Conservation (phyloP, 2,113 vertebrate species). For the Litocranius walleri region DNA sequence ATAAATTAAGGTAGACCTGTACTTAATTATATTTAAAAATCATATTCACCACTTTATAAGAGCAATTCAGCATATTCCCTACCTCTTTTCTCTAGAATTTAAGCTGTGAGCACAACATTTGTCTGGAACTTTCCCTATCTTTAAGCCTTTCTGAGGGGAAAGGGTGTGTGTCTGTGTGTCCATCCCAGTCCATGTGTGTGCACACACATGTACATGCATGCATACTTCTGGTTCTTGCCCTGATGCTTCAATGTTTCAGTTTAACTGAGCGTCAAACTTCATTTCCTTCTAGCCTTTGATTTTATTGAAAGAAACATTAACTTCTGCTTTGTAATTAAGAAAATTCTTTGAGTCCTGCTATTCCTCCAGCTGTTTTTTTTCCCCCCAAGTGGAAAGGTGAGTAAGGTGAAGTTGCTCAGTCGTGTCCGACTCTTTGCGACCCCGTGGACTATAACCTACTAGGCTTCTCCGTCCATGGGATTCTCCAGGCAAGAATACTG, state of each 20-base stretch:
- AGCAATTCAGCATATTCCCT: not conserved
- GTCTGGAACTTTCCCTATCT: not conserved
- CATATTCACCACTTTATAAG: not conserved
- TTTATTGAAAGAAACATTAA: constrained; percentile 41
- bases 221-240: not conserved
- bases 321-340: constrained; percentile 24
- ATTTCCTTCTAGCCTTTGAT: constrained; percentile 38
- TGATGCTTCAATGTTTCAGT: not conserved
- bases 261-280: constrained; percentile 16
- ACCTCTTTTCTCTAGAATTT: not conserved
- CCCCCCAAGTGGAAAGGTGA: not conserved
- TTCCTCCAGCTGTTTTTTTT: not conserved
- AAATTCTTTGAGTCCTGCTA: not conserved
- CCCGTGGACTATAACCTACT: too few species aligned
- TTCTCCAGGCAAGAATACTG: too few species aligned
- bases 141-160: not conserved
- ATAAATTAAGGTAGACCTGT: not conserved
- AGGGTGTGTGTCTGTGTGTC: not conserved
- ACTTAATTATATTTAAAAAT: not conserved
- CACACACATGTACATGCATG: not conserved
- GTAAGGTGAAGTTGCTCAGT: too few species aligned
- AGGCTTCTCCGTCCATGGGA: too few species aligned
- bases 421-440: too few species aligned
- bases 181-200: not conserved
- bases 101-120: not conserved